Conservation (phyloP, 2,888 invertebrate species). For the Mactromeris polynyma region DNA sequence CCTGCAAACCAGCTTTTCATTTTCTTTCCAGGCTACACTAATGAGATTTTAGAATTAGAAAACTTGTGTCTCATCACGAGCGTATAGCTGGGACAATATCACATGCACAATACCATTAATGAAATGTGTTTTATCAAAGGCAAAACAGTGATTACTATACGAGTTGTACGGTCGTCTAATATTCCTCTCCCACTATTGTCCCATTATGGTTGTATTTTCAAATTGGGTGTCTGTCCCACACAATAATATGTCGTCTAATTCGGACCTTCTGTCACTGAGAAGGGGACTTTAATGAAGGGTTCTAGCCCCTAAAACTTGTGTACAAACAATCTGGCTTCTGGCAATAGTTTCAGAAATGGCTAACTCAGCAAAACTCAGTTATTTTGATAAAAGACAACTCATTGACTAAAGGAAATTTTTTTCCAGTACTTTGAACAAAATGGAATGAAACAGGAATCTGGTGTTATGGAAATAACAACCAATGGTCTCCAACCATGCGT, state of each 20-base stretch:
- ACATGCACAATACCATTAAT: constrained; percentile 64
- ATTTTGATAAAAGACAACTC: not conserved
- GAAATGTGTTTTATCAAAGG: constrained; percentile 67
- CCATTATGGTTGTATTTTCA: constrained; percentile 38
- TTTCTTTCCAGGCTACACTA: constrained; percentile 51
- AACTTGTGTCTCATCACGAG: constrained; percentile 43
- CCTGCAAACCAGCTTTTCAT: constrained; percentile 36
- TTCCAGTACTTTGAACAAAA: not conserved
- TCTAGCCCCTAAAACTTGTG: constrained; percentile 39
- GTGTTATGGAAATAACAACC: not conserved
- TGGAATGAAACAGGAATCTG: not conserved
- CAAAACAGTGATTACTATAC: constrained; percentile 69
- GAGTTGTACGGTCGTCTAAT: constrained; percentile 38
- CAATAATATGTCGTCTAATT: constrained; percentile 50
- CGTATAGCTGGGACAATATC: constrained; percentile 65
- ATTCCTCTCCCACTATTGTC: constrained; percentile 34
- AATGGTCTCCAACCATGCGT: not conserved
- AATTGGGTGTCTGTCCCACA: constrained; percentile 33
- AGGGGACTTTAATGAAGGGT: constrained; percentile 42
- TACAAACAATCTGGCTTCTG: constrained; percentile 39
- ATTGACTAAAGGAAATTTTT: not conserved
- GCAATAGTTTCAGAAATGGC: constrained; percentile 41
- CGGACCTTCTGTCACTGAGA: constrained; percentile 57
- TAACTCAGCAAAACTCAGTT: constrained; percentile 23
- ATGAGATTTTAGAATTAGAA: constrained; percentile 76